Percentiles rank a stretch among this genome's conserved stretches.
phyloP scores from a whole-genome alignment of 2,888 invertebrate genomes.

The Drosophila diplacantha region DNA sequence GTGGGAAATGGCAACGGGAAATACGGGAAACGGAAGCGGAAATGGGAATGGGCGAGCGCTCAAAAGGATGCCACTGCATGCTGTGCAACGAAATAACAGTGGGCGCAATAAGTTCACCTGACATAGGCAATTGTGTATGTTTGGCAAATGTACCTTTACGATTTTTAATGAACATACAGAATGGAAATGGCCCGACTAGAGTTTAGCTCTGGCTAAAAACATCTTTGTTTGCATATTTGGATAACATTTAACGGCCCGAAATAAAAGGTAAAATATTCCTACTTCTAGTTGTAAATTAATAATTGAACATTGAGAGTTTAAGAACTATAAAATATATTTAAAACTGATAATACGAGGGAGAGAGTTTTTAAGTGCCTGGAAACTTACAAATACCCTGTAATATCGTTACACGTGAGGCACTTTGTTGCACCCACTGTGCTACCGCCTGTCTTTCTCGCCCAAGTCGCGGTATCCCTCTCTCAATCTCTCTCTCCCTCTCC shows the following conservation, averaged over 20 bases:
- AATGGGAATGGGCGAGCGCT: not conserved
- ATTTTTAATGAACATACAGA: not conserved
- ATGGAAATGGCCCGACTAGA: not conserved
- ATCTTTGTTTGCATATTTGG: not conserved
- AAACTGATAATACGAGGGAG: not conserved
- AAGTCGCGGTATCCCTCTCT: not conserved
- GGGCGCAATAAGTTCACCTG: slow-evolving; percentile 4
- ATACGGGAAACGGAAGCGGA: slow-evolving; percentile 8
- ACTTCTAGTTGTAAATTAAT: fast-evolving
- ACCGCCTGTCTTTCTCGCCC: not conserved
- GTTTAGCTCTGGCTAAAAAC: not conserved
- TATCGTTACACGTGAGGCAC: not conserved
- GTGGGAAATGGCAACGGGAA: slow-evolving; percentile 14
- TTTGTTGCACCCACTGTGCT: slow-evolving; percentile 1
- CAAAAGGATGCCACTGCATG: slow-evolving; percentile 16
- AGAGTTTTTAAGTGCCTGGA: not conserved
- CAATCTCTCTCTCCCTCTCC: not conserved
- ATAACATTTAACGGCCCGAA: not conserved
- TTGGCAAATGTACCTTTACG: not conserved
- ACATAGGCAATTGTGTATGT: not conserved
- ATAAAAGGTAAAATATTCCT: not conserved
- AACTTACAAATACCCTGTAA: not conserved
- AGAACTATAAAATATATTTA: not conserved
- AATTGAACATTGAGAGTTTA: too few species aligned
- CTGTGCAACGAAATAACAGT: slow-evolving; percentile 14